phyloP scores from a whole-genome alignment of 2,113 vertebrate species.

The Neopipo cinnamomea region DNA sequence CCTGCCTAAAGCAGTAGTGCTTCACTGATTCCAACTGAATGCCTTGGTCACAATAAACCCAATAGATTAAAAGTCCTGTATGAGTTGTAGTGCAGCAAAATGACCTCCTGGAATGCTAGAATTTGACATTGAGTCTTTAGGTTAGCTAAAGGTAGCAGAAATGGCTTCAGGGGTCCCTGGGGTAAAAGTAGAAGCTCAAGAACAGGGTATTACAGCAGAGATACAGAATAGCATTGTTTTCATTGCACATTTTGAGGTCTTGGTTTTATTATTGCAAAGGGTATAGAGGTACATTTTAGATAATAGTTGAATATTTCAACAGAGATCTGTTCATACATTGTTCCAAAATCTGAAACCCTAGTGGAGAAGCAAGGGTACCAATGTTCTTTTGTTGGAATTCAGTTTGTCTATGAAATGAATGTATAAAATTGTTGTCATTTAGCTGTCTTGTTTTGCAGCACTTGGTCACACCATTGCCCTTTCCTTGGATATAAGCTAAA shows the following conservation, averaged over 20 bases:
- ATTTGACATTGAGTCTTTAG: background rate
- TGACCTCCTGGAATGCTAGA: background rate
- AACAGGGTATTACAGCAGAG: background rate
- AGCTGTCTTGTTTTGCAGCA: background rate
- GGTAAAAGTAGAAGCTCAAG: background rate
- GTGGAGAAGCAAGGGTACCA: background rate
- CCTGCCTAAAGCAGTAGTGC: background rate
- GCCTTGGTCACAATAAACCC: background rate
- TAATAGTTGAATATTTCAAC: background rate
- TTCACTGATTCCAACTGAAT: background rate
- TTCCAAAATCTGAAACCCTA: background rate
- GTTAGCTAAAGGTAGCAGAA: background rate
- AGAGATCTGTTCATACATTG: background rate
- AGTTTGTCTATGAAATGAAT: background rate
- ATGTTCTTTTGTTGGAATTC: background rate
- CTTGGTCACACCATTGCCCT: background rate
- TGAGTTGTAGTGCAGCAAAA: background rate
- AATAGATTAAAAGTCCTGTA: background rate
- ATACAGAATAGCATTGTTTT: background rate
- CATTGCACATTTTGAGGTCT: background rate
- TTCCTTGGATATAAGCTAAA: slow-evolving; percentile 9
- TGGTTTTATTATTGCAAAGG: background rate
- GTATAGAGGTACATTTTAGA: background rate
- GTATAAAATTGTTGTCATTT: slow-evolving; percentile 4
- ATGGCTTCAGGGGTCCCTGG: background rate